Evolutionary conservation across 2,113 vertebrate genomes (phyloP), one percentile per base, ranked within the genome.

Genomic region (Noturus placidus): DNA sequence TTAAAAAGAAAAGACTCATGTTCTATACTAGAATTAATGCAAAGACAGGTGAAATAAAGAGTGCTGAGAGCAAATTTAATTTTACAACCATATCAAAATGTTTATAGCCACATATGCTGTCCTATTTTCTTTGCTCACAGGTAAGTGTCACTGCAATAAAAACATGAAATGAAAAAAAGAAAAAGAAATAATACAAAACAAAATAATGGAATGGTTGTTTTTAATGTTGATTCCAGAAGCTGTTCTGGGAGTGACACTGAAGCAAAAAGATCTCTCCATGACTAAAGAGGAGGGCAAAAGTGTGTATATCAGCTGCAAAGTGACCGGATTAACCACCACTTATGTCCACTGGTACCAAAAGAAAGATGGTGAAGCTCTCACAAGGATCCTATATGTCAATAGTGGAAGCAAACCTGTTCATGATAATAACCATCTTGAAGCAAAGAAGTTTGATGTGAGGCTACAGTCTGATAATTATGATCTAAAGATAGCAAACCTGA

Each of bases 261-360:
- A 83, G 14, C 81, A 83, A 65, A 50, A 65, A 7, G 59, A 65
- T 65, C 22, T 46, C 15, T 65, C 38, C 22, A 1, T 30, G 81
- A 63, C 81, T 27, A 83, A 61, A 65, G 46, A n/a, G 6, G 25
- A n/a, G 14, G 5, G 8, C 1, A 83, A 83, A 83, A 67, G 1
- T 65, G 38, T 27, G 25, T n/a, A 14, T 17, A 65, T 83, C 38
- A 42, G 25, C 13, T 83, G 86, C 63, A 70, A 30, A 6, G 78
- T 87, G 52, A 33, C 17, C 0, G 76, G 3, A 0, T 5, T 78
- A 30, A 1, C 17, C 30, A 67, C 11, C 20, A 15, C 15, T 15
- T 82, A 90, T 83, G 38, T 92, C 70, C 87, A 79, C 9, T 92
- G 91, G 91, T 92, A 92, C 77, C 91, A 92, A 82, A 63, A 89